Evolutionary conservation across 2,113 vertebrate species (phyloP), one percentile per base, ranked within the genome.

Genomic region (Thoracochromis brauschi): DNA sequence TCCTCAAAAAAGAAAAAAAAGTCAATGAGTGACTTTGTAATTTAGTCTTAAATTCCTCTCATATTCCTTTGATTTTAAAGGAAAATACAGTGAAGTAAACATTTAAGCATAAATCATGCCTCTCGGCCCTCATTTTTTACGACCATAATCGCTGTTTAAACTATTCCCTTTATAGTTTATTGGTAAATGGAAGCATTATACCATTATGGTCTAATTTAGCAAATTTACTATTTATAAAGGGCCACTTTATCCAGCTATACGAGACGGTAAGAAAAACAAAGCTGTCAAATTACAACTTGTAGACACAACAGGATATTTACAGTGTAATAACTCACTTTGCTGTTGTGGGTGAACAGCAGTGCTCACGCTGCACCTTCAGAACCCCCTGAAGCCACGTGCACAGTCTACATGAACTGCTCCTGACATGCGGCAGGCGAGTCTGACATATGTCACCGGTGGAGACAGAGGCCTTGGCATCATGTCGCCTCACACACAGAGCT

Each of bases 391-490:
- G 85, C 68, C 89, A 91, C 93, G 83, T 90, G 92, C 88, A 87
- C 89, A 33, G 73, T 94, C 94, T 94, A 91, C 91, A 94, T 91
- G 93, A 94, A 93, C 88, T 91, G 92, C 85, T 93, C 85, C 89
- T 91, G 95, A 95, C 94, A 94, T 94, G 89, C 90, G 91, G 91
- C 91, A 90, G 89, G 88, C 87, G 91, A 89, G 92, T 88, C 86
- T 94, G 95, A 96, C 94, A 94, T 87, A 94, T 94, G 96, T 96
- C 93, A 90, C 92, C 91, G 83, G 78, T 89, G 95, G 92, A 94
- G 95, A 95, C 94, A 90, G 92, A 92, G 93, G 94, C 91, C 92
- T 85, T 93, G 90, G 95, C 93, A 91, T 85, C 90, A 55, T 29
- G 82, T 91, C 84, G 87, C 92, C 94, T 95, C 94, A 90, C 94